Percentiles rank a stretch among this genome's conserved stretches.
phyloP scores from a whole-genome alignment of 2,113 vertebrate species.

The Pterocles orientalis region DNA sequence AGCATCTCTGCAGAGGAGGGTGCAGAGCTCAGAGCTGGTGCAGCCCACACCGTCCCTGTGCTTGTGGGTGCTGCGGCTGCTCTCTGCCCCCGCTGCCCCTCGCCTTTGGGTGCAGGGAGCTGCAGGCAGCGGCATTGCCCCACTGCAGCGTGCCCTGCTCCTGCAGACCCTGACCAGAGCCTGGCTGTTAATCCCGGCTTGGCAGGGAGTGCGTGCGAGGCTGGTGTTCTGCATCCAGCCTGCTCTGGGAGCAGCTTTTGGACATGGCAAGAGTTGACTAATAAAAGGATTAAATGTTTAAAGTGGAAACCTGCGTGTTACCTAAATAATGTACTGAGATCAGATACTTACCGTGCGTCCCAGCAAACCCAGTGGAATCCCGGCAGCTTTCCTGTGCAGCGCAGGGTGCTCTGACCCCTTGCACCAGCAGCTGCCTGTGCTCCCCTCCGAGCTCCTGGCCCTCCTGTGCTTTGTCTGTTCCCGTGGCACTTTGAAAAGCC shows the following conservation, averaged over 20 bases:
- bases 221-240: background rate
- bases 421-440: rapidly evolving
- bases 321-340: background rate
- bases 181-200: rapidly evolving
- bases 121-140: background rate
- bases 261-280: rapidly evolving
- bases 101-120: rapidly evolving
- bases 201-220: rapidly evolving
- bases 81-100: background rate
- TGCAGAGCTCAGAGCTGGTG: rapidly evolving
- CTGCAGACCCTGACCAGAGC: rapidly evolving
- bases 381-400: rapidly evolving
- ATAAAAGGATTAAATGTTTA: background rate
- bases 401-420: background rate
- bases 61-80: rapidly evolving
- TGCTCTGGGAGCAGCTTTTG: background rate
- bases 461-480: background rate
- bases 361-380: background rate
- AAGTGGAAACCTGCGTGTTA: background rate
- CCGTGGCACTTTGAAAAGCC: background rate
- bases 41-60: rapidly evolving
- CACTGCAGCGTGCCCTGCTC: rapidly evolving
- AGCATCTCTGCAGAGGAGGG: slow-evolving; percentile 73
- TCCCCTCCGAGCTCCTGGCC: background rate
- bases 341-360: rapidly evolving